Evolutionary conservation across 2,797 vertebrate genomes (phyloP), one percentile per base, ranked within the genome.

Genomic region (Spheniscus humboldti): DNA sequence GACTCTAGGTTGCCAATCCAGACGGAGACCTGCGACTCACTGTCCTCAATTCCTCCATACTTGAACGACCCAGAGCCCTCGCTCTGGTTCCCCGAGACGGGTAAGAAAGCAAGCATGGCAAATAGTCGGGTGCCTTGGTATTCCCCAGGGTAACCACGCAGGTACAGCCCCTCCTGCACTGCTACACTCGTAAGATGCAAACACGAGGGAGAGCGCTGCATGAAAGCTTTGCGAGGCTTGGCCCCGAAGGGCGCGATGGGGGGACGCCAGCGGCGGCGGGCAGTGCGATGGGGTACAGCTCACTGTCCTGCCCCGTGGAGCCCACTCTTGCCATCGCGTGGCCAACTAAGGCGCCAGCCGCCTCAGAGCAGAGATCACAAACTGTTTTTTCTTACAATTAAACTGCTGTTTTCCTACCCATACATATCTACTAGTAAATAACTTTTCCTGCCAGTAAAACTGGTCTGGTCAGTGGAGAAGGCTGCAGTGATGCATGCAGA

Each of bases 41-140:
- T 1, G 91, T 99, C 68, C 95, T 99, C 77, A 99, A 99, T 97
- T 98, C 99, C 22, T 98, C 99, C 0, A 93, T 99, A 41, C 98
- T 99, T 2, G 99, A 99, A 59, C 98, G 99, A 25, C 99, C 99
- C 41, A 94, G 99, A 86, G 99, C 99, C 80, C 98, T 99, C 30
- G 98, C 99, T 10, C 98, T 99, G 12, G 96, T 99, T 66, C 98
- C 99, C 16, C 98, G 95, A 60, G 98, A 99, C 9, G 99, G 99
- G 99, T 99, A 94, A 98, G 98, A 96, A 24, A 37, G n/a, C 6
- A 20, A 73, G 10, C 15, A 6, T 3, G 4, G 0, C 17, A 18
- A 18, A 4, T 1, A 18, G 30, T 7, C 0, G 1, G 11, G 17
- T 50, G 33, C 39, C 41, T 19, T 33, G 33, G 7, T 60, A 0